Evolutionary conservation across 2,888 invertebrate species (phyloP).

Genomic region (Cantharis nigra): DNA sequence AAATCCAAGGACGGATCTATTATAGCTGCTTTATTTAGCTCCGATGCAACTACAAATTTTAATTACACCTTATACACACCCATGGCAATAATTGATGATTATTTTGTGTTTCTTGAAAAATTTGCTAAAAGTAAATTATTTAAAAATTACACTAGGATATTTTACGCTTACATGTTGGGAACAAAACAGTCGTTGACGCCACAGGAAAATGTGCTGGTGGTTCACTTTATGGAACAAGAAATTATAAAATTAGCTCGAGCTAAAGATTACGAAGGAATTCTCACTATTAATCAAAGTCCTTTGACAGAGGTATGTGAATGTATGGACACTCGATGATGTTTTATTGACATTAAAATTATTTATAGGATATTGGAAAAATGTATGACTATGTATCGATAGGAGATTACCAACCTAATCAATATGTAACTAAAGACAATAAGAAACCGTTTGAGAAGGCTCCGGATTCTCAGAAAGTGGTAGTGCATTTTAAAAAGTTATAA

Average conservation of each 20-base stretch:
- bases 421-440: slow-evolving; percentile 70
- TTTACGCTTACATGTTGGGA: slow-evolving; percentile 89
- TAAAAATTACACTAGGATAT: slow-evolving; percentile 66
- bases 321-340: not conserved
- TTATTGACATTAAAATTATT: slow-evolving; percentile 27
- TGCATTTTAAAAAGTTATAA: slow-evolving; percentile 71
- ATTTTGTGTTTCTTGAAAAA: slow-evolving; percentile 77
- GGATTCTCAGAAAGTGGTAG: slow-evolving; percentile 74
- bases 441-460: slow-evolving; percentile 76
- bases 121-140: slow-evolving; percentile 69
- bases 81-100: slow-evolving; percentile 75
- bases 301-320: slow-evolving; percentile 70
- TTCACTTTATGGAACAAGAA: slow-evolving; percentile 77
- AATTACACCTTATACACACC: slow-evolving; percentile 70
- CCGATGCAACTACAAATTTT: slow-evolving; percentile 81
- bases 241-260: slow-evolving; percentile 68
- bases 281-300: slow-evolving; percentile 86
- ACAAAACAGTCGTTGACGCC: slow-evolving; percentile 68
- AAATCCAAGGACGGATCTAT: slow-evolving; percentile 58
- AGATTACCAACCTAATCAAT: slow-evolving; percentile 82
- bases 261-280: slow-evolving; percentile 71
- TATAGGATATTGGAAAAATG: slow-evolving; percentile 86
- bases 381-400: slow-evolving; percentile 76
- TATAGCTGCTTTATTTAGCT: slow-evolving; percentile 76
- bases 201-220: slow-evolving; percentile 77